Base-by-base conservation (phyloP, 2,888 invertebrate species). In the Ormyrus thymus region DNA sequence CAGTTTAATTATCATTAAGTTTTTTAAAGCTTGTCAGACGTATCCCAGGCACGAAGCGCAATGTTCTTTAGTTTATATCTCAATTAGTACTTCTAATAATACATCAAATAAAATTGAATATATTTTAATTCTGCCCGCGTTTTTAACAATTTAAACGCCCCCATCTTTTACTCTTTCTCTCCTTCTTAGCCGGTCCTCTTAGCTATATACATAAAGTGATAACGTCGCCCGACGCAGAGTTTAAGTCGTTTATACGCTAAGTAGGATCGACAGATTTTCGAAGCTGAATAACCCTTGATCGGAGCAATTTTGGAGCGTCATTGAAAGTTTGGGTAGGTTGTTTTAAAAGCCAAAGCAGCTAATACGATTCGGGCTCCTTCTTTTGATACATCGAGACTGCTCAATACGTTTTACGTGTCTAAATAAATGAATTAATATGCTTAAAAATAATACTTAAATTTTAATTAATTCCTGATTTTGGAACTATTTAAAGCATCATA, bases 201-300 rank as follows among this genome's bases (percentile, higher is more conserved):
- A 1, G 29, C 29, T 29, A 29, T 29, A 29, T 29, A 29, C 29
- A 29, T 29, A 50, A 74, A n/a, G 56, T 51, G 74, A 74, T 65
- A 51, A 64, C 15, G 62, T 48, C 7, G 15, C 46, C 15, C 45
- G 11, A 10, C 11, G 48, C 11, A 6, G 8, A 55, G 55, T 64
- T 64, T n/a, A 10, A 72, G 15, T 64, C 72, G 74, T 58, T 58
- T 74, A 66, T 66, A 59, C 65, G 66, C n/a, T 74, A 51, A 59
- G 53, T 45, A 68, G 53, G 51, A 62, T 76, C 59, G 59, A 61
- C 68, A 51, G 53, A 69, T 75, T 68, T 65, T 68, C 45, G 9
- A 8, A 59, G 9, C 7, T 7, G 51, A 75, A 53, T 53, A 59
- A n/a, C n/a, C 55, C 46, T 75, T 75, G 51, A 68, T 46, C 29